A percentile compares a stretch with the other conserved stretches of the same genome.
Conservation (phyloP, 2,797 vertebrate genomes). For the Anableps anableps region DNA sequence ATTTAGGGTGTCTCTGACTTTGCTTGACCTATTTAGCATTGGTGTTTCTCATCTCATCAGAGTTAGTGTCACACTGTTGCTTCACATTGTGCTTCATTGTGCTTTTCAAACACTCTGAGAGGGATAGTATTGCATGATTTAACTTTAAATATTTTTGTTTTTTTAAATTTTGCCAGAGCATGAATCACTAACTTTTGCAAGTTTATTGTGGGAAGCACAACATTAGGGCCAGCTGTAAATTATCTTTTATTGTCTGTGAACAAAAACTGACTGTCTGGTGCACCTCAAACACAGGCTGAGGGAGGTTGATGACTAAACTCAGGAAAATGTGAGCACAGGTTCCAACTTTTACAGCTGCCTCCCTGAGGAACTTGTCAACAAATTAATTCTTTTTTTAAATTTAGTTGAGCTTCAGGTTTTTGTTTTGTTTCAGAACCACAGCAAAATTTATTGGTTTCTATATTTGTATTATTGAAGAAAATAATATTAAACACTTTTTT, state of each 20-base stretch:
- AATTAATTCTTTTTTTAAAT: neutral
- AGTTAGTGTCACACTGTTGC: neutral
- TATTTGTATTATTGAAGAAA: slow-evolving; percentile 3
- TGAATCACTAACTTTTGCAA: slow-evolving; percentile 3
- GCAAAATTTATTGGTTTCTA: neutral
- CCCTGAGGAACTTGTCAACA: neutral
- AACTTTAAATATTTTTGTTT: neutral
- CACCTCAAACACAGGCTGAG: slow-evolving; percentile 23
- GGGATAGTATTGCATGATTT: neutral
- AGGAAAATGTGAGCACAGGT: slow-evolving; percentile 14
- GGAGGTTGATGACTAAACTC: neutral
- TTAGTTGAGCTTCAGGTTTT: neutral
- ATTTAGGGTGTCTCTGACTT: neutral
- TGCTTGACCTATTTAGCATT: neutral
- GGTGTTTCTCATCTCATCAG: neutral
- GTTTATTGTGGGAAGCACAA: slow-evolving; percentile 37
- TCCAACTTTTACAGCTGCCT: slow-evolving; percentile 10
- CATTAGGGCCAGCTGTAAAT: slow-evolving; percentile 31
- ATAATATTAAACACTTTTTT: neutral
- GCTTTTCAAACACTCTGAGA: slow-evolving; percentile 4
- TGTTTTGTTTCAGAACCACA: neutral
- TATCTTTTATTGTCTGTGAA: slow-evolving; percentile 39
- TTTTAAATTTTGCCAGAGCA: slow-evolving; percentile 3
- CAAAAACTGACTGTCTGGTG: slow-evolving; percentile 20
- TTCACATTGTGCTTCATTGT: too few relatives aligned